Conservation (phyloP, 2,888 invertebrate genomes). For the Drosophila aldrichi region DNA sequence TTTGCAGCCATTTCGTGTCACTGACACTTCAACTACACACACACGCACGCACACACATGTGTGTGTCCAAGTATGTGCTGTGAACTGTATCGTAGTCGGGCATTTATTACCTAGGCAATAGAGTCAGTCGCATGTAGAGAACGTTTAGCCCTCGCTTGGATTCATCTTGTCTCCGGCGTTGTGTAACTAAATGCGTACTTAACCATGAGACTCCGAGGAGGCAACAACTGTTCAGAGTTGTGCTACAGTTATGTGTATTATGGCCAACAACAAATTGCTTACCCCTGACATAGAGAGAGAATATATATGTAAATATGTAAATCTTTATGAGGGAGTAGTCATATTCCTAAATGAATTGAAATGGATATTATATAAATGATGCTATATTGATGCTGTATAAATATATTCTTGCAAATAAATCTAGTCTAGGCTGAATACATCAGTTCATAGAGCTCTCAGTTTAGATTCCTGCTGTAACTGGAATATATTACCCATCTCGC, state of each 20-base stretch:
- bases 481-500: too few relatives aligned
- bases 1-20: conserved; percentile 60
- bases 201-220: conserved; percentile 5
- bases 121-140: conserved; percentile 46
- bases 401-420: background rate
- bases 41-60: background rate
- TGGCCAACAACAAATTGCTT: background rate
- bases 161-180: conserved; percentile 22
- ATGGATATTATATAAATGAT: background rate
- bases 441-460: too few relatives aligned
- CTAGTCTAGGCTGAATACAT: background rate
- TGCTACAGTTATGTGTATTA: background rate
- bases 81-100: conserved; percentile 48
- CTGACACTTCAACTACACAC: conserved; percentile 51
- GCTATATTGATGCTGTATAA: background rate
- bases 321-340: background rate
- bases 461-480: too few relatives aligned
- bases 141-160: conserved; percentile 29
- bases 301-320: background rate
- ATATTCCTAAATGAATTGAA: too few relatives aligned
- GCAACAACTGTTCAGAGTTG: background rate
- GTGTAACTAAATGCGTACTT: conserved; percentile 46
- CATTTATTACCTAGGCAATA: conserved; percentile 77
- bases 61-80: conserved; percentile 17
- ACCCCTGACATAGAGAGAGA: too few relatives aligned